phyloP scores from a whole-genome alignment of 2,888 invertebrate species.

The Rhagonycha fulva region DNA sequence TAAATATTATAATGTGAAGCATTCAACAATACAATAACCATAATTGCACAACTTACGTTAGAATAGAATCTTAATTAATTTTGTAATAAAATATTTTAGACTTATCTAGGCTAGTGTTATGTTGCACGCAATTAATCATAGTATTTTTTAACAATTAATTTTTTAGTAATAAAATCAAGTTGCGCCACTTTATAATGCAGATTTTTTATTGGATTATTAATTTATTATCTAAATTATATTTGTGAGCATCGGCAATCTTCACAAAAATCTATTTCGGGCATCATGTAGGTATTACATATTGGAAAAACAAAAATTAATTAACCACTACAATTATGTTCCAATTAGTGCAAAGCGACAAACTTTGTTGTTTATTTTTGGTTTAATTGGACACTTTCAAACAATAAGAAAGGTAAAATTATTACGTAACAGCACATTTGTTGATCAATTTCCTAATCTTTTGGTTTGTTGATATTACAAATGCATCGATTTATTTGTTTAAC shows the following conservation, averaged over 20 bases:
- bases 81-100: conserved; percentile 8
- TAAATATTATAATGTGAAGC: background rate
- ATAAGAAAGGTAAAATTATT: background rate
- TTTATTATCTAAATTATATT: background rate
- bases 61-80: background rate
- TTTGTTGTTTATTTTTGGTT: background rate
- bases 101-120: conserved; percentile 10
- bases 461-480: background rate
- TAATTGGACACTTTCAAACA: background rate
- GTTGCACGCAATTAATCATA: background rate
- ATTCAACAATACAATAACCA: conserved; percentile 1
- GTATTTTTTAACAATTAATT: background rate
- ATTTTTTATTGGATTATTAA: background rate
- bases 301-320: background rate
- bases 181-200: background rate
- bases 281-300: background rate
- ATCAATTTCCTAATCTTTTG: background rate
- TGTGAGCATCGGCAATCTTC: background rate
- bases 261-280: background rate
- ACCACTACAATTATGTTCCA: background rate
- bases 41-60: conserved; percentile 2
- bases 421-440: background rate
- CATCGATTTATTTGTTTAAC: background rate
- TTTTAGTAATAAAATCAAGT: background rate
- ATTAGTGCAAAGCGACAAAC: background rate